Evolutionary conservation across 2,888 invertebrate species (phyloP).

Genomic region (Imbricaverruca yamaguchii): DNA sequence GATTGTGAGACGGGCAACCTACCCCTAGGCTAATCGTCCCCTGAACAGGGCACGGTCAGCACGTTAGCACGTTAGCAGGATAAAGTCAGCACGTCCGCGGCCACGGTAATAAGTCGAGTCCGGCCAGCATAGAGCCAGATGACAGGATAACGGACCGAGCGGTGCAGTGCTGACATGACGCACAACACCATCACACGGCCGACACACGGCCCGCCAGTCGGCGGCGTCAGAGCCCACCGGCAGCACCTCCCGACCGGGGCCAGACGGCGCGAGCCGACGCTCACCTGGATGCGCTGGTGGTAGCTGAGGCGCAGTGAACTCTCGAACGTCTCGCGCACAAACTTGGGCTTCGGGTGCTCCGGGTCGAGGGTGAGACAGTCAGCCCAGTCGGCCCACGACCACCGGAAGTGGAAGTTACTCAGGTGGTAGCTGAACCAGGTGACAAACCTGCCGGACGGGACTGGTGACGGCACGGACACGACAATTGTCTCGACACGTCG

Average conservation of each 20-base stretch:
- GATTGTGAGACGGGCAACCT: too few relatives aligned
- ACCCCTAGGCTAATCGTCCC: too few relatives aligned
- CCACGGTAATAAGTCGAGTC: neutral
- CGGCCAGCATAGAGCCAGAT: too few relatives aligned
- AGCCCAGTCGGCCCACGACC: slow-evolving; percentile 98
- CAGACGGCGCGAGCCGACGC: neutral
- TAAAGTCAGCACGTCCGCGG: neutral
- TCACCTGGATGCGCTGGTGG: slow-evolving; percentile 67
- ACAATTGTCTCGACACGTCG: too few relatives aligned
- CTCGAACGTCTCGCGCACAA: slow-evolving; percentile 82
- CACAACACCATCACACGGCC: too few relatives aligned
- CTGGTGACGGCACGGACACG: too few relatives aligned
- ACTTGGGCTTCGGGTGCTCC: slow-evolving; percentile 89
- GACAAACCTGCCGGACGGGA: slow-evolving; percentile 60
- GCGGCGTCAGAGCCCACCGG: too few relatives aligned
- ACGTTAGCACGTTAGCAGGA: neutral
- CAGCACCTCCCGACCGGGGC: too few relatives aligned
- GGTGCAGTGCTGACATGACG: too few relatives aligned
- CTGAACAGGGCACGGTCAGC: too few relatives aligned
- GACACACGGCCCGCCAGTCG: too few relatives aligned
- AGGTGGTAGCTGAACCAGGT: slow-evolving; percentile 98
- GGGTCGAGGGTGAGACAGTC: slow-evolving; percentile 71
- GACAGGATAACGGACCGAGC: too few relatives aligned
- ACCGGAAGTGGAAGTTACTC: slow-evolving; percentile 97
- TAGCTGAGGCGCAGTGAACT: slow-evolving; percentile 84